Conservation (phyloP, 2,888 invertebrate species). For the Agonopterix heracliana region DNA sequence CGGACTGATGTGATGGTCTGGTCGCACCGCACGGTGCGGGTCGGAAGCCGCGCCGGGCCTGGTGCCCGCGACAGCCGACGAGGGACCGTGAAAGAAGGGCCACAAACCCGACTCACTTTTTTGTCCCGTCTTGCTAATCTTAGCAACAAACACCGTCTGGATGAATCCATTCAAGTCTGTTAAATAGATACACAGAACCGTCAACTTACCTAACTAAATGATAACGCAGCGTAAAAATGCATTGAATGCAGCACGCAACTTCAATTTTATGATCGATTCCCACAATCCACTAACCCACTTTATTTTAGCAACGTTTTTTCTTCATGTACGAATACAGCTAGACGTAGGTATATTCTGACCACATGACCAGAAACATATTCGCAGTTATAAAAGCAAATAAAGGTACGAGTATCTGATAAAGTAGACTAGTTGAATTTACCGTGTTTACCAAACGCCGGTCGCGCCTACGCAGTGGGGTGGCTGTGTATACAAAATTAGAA, state of each 20-base stretch:
- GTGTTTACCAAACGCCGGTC: neutral
- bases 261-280: slow-evolving; percentile 1
- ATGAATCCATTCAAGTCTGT: slow-evolving; percentile 28
- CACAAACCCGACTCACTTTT: slow-evolving; percentile 55
- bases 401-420: neutral
- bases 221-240: slow-evolving; percentile 5
- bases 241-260: slow-evolving; percentile 6
- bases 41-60: slow-evolving; percentile 28
- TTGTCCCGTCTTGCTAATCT: slow-evolving; percentile 56
- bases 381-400: neutral
- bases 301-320: neutral
- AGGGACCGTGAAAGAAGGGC: slow-evolving; percentile 59
- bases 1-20: slow-evolving; percentile 38
- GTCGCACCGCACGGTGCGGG: slow-evolving; percentile 15
- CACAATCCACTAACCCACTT: slow-evolving; percentile 6
- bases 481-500: no score
- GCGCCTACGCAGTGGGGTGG: no score
- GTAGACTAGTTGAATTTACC: neutral
- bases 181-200: neutral
- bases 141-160: slow-evolving; percentile 58
- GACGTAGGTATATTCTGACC: no score
- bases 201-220: neutral
- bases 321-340: no score
- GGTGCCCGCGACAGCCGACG: slow-evolving; percentile 19
- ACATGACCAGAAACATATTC: neutral